Conservation (phyloP, 2,113 vertebrate genomes). For the Amazona guildingii region DNA sequence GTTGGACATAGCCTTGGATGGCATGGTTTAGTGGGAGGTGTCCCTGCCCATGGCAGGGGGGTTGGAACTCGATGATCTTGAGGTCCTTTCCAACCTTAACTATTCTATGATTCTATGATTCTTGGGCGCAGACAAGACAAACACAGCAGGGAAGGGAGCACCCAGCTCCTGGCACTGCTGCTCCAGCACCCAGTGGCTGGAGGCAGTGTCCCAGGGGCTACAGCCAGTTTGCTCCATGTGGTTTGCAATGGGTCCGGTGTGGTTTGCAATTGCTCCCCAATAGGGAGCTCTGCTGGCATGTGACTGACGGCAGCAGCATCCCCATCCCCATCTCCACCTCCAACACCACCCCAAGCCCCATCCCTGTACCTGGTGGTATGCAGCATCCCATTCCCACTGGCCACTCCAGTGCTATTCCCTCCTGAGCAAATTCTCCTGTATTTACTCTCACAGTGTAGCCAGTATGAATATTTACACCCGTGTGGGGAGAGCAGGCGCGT, state of each 20-base stretch:
- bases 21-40: too few species aligned
- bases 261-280: not conserved
- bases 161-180: not conserved
- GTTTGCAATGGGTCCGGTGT: not conserved
- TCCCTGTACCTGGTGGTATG: not conserved
- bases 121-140: not conserved
- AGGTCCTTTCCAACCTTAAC: too few species aligned
- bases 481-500: fast-evolving
- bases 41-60: too few species aligned
- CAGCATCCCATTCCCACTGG: not conserved
- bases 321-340: not conserved
- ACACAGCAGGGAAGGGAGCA: not conserved
- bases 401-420: not conserved
- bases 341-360: not conserved
- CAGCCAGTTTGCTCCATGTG: fast-evolving
- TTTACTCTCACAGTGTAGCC: not conserved
- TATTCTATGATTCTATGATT: too few species aligned
- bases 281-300: not conserved
- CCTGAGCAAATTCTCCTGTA: not conserved
- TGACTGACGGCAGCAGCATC: not conserved
- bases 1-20: too few species aligned
- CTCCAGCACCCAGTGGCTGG: not conserved
- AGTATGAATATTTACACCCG: not conserved
- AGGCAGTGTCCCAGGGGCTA: not conserved
- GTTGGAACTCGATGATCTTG: too few species aligned